Evolutionary conservation across 64 coral and sea anemone genomes (phyloP).

Genomic region (Porites lutea): DNA sequence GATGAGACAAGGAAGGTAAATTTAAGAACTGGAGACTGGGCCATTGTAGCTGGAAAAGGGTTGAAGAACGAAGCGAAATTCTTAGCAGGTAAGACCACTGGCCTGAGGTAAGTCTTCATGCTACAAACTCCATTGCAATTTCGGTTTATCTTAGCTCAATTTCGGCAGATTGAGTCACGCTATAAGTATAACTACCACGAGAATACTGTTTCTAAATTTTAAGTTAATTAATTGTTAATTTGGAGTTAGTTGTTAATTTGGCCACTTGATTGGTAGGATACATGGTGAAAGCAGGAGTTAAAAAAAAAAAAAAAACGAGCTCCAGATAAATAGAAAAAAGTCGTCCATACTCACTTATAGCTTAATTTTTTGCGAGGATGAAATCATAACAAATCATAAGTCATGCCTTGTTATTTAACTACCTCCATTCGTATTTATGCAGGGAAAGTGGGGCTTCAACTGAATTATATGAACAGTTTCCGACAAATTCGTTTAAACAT

Average conservation of each 20-base stretch:
- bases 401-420: neutral
- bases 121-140: neutral
- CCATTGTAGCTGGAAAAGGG: constrained; percentile 13
- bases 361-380: too few relatives aligned
- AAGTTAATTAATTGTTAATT: too few relatives aligned
- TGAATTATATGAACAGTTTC: constrained; percentile 10
- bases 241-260: too few relatives aligned
- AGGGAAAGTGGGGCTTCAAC: constrained; percentile 18
- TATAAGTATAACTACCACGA: too few relatives aligned
- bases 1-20: constrained; percentile 70
- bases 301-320: too few relatives aligned
- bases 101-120: neutral
- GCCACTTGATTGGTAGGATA: too few relatives aligned
- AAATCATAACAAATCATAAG: neutral
- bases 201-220: too few relatives aligned
- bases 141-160: neutral
- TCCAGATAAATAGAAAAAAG: too few relatives aligned
- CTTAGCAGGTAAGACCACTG: constrained; percentile 64
- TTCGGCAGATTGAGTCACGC: too few relatives aligned
- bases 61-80: constrained; percentile 56
- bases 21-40: constrained; percentile 78
- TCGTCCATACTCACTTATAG: too few relatives aligned
- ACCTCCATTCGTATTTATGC: neutral
- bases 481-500: constrained; percentile 55
- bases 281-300: too few relatives aligned